Percentiles rank a stretch among this genome's conserved stretches.
Evolutionary conservation across 2,113 vertebrate genomes (phyloP).

Genomic region (Triplophysa rosa): DNA sequence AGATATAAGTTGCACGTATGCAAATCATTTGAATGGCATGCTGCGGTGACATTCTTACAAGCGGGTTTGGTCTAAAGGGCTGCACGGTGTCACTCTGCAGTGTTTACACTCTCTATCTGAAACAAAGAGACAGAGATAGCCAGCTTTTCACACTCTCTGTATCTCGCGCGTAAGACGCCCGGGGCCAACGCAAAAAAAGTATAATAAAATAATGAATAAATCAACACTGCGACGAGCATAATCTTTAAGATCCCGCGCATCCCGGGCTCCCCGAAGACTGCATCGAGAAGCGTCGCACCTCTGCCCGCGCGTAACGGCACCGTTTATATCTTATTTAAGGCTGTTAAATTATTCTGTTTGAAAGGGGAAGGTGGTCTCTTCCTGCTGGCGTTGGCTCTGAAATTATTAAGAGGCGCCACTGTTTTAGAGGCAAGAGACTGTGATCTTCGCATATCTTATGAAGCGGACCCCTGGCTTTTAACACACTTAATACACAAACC

Average conservation of each 20-base stretch:
- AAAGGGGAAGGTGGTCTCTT: constrained; percentile 13
- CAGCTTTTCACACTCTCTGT: constrained; percentile 14
- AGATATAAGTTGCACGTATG: not conserved
- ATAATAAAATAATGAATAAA: constrained; percentile 34
- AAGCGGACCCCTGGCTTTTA: constrained; percentile 3
- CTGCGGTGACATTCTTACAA: not conserved
- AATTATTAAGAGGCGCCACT: constrained; percentile 39
- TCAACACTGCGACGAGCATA: constrained; percentile 31
- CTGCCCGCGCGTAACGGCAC: constrained; percentile 6
- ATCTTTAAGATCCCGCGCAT: constrained; percentile 31
- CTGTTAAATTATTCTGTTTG: constrained; percentile 53
- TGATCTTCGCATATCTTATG: constrained; percentile 13
- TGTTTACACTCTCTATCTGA: constrained; percentile 4
- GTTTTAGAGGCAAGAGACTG: not conserved
- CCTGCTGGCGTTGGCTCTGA: constrained; percentile 14
- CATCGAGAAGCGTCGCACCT: constrained; percentile 29
- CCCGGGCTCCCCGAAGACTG: constrained; percentile 12
- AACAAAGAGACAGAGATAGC: constrained; percentile 34
- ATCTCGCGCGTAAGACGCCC: constrained; percentile 1
- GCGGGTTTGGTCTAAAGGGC: not conserved
- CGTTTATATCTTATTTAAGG: constrained; percentile 50
- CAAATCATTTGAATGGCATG: constrained; percentile 1
- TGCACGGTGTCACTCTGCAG: not conserved
- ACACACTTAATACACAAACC: constrained; percentile 1
- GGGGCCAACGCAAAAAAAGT: constrained; percentile 14